Percentiles rank a stretch among this genome's conserved stretches.
These are phyloP conservation scores for Sanderia malayensis DNA, from an alignment of 30 jellyfish, hydroid and myxozoan genomes.

Conservation along the genomic window DNA sequence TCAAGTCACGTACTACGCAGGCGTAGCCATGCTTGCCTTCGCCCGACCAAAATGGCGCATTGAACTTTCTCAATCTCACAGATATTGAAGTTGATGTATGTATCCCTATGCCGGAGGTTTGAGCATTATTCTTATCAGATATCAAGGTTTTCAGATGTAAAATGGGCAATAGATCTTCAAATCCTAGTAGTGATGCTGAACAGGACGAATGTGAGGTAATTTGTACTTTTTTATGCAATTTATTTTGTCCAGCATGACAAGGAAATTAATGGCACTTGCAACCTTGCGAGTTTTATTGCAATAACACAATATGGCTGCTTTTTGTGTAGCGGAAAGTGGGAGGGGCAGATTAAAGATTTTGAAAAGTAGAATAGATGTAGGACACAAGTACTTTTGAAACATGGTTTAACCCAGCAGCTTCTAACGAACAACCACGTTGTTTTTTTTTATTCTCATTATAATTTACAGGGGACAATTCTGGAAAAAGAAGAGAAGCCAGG, in stretches of 20 bases:
- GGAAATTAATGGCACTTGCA: not conserved
- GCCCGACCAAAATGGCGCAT: too few species aligned
- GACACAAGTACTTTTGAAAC: not conserved
- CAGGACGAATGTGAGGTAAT: conserved; percentile 74
- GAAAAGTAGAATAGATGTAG: not conserved
- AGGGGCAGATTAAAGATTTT: not conserved
- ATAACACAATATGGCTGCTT: not conserved
- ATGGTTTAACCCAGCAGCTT: not conserved
- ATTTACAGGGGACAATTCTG: conserved; percentile 23
- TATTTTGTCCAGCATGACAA: not conserved
- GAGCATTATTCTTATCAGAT: too few species aligned
- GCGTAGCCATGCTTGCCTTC: too few species aligned
- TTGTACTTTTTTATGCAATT: not conserved
- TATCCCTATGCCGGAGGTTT: too few species aligned
- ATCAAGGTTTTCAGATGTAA: not conserved
- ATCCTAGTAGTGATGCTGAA: conserved; percentile 59
- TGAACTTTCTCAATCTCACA: too few species aligned
- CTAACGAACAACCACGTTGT: not conserved
- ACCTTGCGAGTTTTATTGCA: not conserved
- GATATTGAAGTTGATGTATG: too few species aligned
- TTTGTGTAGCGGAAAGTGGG: not conserved
- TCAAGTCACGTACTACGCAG: too few species aligned
- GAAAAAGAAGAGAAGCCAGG: conserved; percentile 46
- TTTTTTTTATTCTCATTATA: not conserved
- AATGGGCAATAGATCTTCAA: conserved; percentile 73